Evolutionary conservation across 2,888 invertebrate species (phyloP).

Genomic region (Bedellia somnulentella): DNA sequence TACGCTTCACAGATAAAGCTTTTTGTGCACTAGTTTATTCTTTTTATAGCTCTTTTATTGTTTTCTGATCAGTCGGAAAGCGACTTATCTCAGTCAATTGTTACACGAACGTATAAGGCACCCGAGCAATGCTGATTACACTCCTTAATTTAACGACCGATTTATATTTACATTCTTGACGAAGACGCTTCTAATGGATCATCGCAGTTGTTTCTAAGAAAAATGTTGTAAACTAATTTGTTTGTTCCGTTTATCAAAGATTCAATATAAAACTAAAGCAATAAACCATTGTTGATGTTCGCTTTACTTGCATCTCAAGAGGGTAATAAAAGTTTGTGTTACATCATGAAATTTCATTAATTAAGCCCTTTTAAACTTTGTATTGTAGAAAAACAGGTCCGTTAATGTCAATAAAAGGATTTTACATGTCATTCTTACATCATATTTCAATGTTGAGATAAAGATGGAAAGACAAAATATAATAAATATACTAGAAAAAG

Average conservation of each 20-base stretch:
- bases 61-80: conserved; percentile 33
- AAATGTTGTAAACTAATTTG: too few species aligned
- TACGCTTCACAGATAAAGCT: conserved; percentile 47
- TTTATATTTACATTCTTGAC: too few species aligned
- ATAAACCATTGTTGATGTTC: too few species aligned
- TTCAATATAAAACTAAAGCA: too few species aligned
- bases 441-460: too few species aligned
- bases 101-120: conserved; percentile 5
- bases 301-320: too few species aligned
- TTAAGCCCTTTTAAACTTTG: conserved; percentile 35
- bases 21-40: conserved; percentile 34
- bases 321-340: conserved; percentile 39
- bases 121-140: too few species aligned
- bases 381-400: conserved; percentile 35
- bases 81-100: conserved; percentile 7
- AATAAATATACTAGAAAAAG: conserved; percentile 44
- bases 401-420: conserved; percentile 35
- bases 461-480: conserved; percentile 53
- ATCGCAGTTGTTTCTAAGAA: too few species aligned
- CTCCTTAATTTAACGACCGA: too few species aligned
- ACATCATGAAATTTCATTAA: conserved; percentile 43
- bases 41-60: conserved; percentile 48
- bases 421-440: conserved; percentile 31
- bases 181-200: too few species aligned
- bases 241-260: too few species aligned